These are phyloP conservation scores for Cossypha heuglini DNA, from an alignment of 2,797 vertebrate genomes.

Conservation along the genomic window DNA sequence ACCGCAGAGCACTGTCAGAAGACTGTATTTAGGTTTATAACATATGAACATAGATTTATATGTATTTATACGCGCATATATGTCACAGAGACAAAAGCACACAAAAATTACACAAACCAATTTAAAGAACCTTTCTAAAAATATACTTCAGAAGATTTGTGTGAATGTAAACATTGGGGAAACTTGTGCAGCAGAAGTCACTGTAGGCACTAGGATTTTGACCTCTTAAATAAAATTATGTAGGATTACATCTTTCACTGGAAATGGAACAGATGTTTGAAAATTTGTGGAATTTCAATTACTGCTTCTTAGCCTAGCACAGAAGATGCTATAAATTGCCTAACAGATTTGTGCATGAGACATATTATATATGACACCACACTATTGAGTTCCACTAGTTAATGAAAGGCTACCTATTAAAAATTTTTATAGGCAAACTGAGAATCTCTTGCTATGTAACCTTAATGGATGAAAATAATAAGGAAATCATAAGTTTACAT, in stretches of 20 bases:
- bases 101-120: conserved; percentile 53
- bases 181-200: conserved; percentile 62
- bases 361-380: not conserved
- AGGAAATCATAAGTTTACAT: not conserved
- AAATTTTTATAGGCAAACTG: not conserved
- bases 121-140: conserved; percentile 50
- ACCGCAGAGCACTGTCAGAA: conserved; percentile 36
- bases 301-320: not conserved
- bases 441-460: not conserved
- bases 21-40: conserved; percentile 37
- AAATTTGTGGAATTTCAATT: not conserved
- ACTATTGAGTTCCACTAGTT: not conserved
- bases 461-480: not conserved
- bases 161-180: conserved; percentile 71
- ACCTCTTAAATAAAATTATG: conserved; percentile 10
- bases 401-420: conserved; percentile 1
- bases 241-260: not conserved
- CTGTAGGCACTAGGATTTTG: conserved; percentile 54
- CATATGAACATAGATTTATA: not conserved
- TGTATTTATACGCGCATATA: conserved; percentile 28
- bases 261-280: not conserved
- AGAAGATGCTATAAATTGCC: not conserved
- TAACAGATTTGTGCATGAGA: conserved; percentile 7
- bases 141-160: conserved; percentile 51
- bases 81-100: conserved; percentile 42